These are phyloP conservation scores for Orientallactaga sibirica DNA, from an alignment of 2,797 vertebrate genomes.

Conservation along the genomic window DNA sequence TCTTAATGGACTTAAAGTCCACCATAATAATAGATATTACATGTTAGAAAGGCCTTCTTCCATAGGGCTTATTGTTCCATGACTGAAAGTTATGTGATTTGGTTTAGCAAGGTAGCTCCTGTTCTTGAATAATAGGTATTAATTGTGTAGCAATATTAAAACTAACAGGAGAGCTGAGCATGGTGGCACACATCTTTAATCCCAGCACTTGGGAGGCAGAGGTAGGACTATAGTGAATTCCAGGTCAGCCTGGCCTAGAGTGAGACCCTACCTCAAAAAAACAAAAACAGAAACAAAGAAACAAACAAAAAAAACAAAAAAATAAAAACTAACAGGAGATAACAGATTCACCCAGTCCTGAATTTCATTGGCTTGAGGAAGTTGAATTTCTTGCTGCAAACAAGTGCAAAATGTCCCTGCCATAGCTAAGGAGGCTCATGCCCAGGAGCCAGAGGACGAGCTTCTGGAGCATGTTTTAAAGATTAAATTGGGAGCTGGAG, in stretches of 20 bases:
- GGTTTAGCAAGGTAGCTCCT: constrained; percentile 44
- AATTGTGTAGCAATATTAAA: neutral
- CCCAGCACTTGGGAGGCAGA: too few relatives aligned
- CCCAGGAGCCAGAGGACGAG: neutral
- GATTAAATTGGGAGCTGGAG: neutral
- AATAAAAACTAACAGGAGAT: constrained; percentile 57
- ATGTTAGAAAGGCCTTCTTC: neutral
- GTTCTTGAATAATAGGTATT: constrained; percentile 34
- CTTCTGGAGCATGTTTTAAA: constrained; percentile 3
- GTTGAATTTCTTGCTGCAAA: constrained; percentile 54
- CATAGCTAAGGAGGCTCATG: neutral
- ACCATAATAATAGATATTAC: constrained; percentile 70
- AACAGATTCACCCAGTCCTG: constrained; percentile 51
- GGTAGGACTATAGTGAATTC: too few relatives aligned
- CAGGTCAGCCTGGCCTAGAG: too few relatives aligned
- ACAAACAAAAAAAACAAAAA: too few relatives aligned
- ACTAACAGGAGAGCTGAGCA: too few relatives aligned
- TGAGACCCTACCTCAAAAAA: too few relatives aligned
- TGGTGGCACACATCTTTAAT: too few relatives aligned
- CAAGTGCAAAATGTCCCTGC: neutral
- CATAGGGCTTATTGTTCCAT: constrained; percentile 21
- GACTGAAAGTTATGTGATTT: constrained; percentile 36
- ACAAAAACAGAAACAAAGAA: too few relatives aligned
- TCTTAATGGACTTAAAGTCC: constrained; percentile 74
- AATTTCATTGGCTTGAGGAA: constrained; percentile 59